Conservation (phyloP, 2,797 vertebrate species). For the Lindbergichthys nudifrons region DNA sequence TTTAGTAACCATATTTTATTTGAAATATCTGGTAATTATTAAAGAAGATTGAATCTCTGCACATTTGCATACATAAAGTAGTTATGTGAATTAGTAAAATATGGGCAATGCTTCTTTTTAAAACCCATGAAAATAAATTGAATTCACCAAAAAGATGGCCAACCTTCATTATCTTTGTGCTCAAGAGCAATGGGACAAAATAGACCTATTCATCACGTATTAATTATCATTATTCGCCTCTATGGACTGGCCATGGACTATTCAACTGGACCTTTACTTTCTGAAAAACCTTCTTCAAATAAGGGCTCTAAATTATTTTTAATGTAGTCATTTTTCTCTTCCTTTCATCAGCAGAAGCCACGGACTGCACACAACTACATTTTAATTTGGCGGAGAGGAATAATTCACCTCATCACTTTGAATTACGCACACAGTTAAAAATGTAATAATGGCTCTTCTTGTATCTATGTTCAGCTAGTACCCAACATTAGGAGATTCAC, state of each 20-base stretch:
- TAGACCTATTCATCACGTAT: conserved; percentile 66
- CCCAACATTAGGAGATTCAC: conserved; percentile 44
- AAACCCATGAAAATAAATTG: conserved; percentile 32
- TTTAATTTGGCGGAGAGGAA: conserved; percentile 72
- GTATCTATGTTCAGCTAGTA: conserved; percentile 57
- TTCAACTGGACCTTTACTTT: conserved; percentile 67
- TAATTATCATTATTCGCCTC: conserved; percentile 68
- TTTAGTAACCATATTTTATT: conserved; percentile 3
- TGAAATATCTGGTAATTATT: conserved; percentile 10
- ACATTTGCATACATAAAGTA: conserved; percentile 13
- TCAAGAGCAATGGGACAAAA: conserved; percentile 45
- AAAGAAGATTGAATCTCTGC: background rate
- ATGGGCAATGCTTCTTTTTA: background rate
- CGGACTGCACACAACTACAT: conserved; percentile 62
- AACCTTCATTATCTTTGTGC: conserved; percentile 46
- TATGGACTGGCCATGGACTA: conserved; percentile 42
- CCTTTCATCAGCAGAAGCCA: conserved; percentile 63
- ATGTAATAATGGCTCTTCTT: conserved; percentile 64
- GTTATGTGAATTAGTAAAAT: conserved; percentile 24
- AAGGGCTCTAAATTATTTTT: conserved; percentile 75
- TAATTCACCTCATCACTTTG: conserved; percentile 71
- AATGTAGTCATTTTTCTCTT: conserved; percentile 71
- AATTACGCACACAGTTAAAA: conserved; percentile 72
- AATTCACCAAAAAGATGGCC: conserved; percentile 41
- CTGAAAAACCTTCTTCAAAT: conserved; percentile 60